Evolutionary conservation across 2,888 invertebrate species (phyloP).

Genomic region (Scaptomyza flava): DNA sequence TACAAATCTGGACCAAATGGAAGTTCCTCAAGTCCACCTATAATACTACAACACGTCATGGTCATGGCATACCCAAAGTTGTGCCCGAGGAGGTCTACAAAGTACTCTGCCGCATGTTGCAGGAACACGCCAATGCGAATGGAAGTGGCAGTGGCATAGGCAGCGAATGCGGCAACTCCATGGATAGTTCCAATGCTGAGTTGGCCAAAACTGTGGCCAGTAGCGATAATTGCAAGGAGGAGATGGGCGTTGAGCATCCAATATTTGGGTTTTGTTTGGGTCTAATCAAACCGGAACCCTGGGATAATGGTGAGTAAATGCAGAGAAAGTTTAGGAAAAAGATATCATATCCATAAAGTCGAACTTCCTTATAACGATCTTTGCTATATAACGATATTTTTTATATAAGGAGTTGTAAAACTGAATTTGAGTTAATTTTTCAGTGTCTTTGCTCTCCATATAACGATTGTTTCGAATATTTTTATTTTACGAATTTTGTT

Average conservation of each 20-base stretch:
- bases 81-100: constrained; percentile 80
- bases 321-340: not conserved
- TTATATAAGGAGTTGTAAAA: too few relatives aligned
- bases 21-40: constrained; percentile 84
- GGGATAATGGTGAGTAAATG: constrained; percentile 76
- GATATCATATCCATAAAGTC: not conserved
- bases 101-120: constrained; percentile 77
- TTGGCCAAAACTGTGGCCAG: constrained; percentile 11
- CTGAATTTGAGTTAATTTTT: too few relatives aligned
- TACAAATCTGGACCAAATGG: constrained; percentile 84
- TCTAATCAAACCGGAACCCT: constrained; percentile 81
- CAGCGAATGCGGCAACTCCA: constrained; percentile 70
- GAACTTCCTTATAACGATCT: too few relatives aligned
- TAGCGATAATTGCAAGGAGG: constrained; percentile 35
- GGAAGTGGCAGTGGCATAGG: constrained; percentile 36
- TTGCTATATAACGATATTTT: too few relatives aligned
- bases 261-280: constrained; percentile 83
- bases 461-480: too few relatives aligned
- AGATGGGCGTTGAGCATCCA: constrained; percentile 78
- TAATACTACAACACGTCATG: constrained; percentile 82
- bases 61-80: constrained; percentile 82
- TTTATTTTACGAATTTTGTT: too few relatives aligned
- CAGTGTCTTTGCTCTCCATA: too few relatives aligned
- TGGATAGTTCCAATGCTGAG: constrained; percentile 65
- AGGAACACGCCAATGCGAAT: constrained; percentile 31